phyloP scores from a whole-genome alignment of 2,888 invertebrate species.

The Drosophila paramelanica region DNA sequence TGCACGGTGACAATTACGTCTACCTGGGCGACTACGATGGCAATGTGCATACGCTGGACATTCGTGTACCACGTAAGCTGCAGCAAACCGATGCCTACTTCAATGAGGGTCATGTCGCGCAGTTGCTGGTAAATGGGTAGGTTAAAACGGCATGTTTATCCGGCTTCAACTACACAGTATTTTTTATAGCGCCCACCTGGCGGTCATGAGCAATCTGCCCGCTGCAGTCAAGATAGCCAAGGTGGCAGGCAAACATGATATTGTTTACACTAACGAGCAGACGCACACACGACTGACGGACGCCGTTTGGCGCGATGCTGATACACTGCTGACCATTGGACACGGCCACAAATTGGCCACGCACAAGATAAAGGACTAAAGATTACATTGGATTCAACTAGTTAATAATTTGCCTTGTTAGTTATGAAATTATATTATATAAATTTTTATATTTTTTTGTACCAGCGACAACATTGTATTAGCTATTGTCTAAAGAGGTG shows the following conservation, averaged over 20 bases:
- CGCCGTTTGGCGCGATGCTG: constrained; percentile 53
- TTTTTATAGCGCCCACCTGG: constrained; percentile 51
- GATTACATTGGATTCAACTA: background rate
- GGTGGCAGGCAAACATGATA: constrained; percentile 21
- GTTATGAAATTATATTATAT: background rate
- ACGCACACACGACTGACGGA: constrained; percentile 60
- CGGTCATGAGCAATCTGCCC: constrained; percentile 63
- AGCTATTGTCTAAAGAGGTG: background rate
- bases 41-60: constrained; percentile 61
- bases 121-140: constrained; percentile 58
- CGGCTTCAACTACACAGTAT: background rate
- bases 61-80: constrained; percentile 50
- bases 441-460: background rate
- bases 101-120: constrained; percentile 40
- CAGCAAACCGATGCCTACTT: constrained; percentile 50
- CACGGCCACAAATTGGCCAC: constrained; percentile 58
- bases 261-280: constrained; percentile 49
- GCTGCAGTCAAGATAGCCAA: constrained; percentile 50
- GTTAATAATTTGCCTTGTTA: background rate
- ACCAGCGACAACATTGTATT: background rate
- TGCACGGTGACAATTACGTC: constrained; percentile 50
- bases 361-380: constrained; percentile 39
- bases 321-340: constrained; percentile 63
- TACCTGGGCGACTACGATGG: constrained; percentile 68
- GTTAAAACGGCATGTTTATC: background rate